Evolutionary conservation across 2,797 vertebrate species (phyloP), one percentile per base, ranked within the genome.

Genomic region (Acrossocheilus fasciatus): DNA sequence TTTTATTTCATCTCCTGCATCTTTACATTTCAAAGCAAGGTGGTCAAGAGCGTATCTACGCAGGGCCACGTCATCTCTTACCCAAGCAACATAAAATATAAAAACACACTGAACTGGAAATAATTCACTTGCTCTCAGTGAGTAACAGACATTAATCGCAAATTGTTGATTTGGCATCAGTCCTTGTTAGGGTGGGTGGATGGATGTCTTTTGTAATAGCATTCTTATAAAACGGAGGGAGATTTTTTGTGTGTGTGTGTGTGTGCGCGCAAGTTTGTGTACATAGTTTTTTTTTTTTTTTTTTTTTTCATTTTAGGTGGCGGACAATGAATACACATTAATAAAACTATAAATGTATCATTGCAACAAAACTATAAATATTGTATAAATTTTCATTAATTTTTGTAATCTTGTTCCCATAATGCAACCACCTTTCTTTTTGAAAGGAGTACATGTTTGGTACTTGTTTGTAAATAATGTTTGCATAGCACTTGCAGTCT

Each of bases 351-450:
- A 93, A 94, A 88, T 95, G 91, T 95, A 93, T 94, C 93, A 94
- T 96, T 95, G 92, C 93, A 95, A 91, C 93, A 87, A 89, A 95
- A 92, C 89, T 96, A 95, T 96, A 96, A 96, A 95, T 96, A 96
- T 93, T 96, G 96, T 96, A 96, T 94, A 96, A 94, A 96, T 93
- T 94, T 92, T 93, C 91, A 93, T 95, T 94, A 12, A 93, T 95
- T 97, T 97, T 93, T 98, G 95, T 98, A 96, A 96, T 95, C 97
- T 92, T 96, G 96, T 97, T 96, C 96, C 94, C 96, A 94, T 98
- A 97, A 97, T 96, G 95, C 94, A 98, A 98, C 97, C 97, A 98
- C 97, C 97, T 98, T 98, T 98, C 97, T 96, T 96, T 95, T 94
- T 66, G 97, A 97, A 96, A 95, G 97, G 97, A 97, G 97, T 97